Base-by-base conservation (phyloP, 1,140 invertebrate genomes). In the Spodoptera frugiperda region DNA sequence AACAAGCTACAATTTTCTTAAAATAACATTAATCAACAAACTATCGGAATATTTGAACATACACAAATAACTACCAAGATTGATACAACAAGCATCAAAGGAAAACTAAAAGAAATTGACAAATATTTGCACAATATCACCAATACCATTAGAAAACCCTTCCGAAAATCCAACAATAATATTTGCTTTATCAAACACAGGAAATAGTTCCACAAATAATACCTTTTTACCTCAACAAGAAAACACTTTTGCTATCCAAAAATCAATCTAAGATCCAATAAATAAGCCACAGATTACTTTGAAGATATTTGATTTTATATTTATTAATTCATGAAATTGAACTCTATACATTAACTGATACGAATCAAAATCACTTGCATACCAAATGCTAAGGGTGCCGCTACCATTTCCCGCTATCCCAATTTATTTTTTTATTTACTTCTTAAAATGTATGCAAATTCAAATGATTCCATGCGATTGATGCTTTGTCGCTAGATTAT, bases 401-500 rank as follows among this genome's bases (percentile, higher is more conserved):
- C 21, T 54, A 53, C 61, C 71, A 68, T 67, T 74, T 78, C 30
- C 67, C 49, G 19, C 30, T 53, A 78, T 84, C 63, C 81, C 82
- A 85, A 86, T 88, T 88, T 84, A 49, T 73, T 81, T 88, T 86
- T 86, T 91, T 91, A 89, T 91, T 89, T 89, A 89, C 87, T 87
- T 77, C 68, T 84, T 78, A 78, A 86, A 87, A 84, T 89, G 83
- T 88, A 89, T 87, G 85, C 86, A 85, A 90, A 89, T 87, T 84
- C 85, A 85, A 90, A 85, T 85, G 79, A 88, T 82, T 83, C 82
- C 76, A 80, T 74, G 76, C 84, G 78, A 88, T 87, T 87, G 86
- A 87, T 88, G 84, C 80, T 88, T 79, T 83, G 82, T 81, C 77
- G 75, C 75, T 59, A 84, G 81, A 87, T 86, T 83, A 85, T 87